A percentile compares a stretch with the other conserved stretches of the same genome.
Conservation (phyloP, 2,888 invertebrate genomes). For the Pyrochroa serraticornis region DNA sequence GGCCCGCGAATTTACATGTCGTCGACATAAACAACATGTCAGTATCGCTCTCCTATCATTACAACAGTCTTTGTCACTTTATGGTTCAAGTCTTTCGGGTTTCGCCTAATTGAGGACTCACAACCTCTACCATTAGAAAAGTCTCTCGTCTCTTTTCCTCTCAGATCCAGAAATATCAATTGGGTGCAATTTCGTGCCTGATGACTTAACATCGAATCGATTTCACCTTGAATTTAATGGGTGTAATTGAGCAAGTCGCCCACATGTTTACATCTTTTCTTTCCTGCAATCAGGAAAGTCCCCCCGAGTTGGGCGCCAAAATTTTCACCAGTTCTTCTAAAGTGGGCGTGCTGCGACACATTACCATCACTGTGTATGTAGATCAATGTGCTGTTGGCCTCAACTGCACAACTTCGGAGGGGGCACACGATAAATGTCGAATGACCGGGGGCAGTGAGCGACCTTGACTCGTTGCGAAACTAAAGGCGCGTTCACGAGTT, state of each 20-base stretch:
- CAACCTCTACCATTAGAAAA: no score
- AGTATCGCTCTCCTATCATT: no score
- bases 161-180: no score
- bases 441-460: conserved; percentile 71
- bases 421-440: conserved; percentile 22
- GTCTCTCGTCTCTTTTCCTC: no score
- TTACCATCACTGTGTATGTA: conserved; percentile 33
- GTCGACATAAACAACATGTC: conserved; percentile 11
- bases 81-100: no score
- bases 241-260: not conserved
- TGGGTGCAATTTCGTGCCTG: no score
- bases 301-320: not conserved
- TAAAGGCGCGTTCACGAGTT: conserved; percentile 19
- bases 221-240: not conserved
- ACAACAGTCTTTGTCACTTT: no score
- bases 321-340: not conserved
- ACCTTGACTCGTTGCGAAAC: conserved; percentile 66
- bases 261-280: not conserved
- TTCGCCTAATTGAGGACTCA: no score
- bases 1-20: conserved; percentile 17
- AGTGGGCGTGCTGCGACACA: conserved; percentile 7
- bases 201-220: not conserved
- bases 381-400: conserved; percentile 39
- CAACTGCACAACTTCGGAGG: conserved; percentile 11
- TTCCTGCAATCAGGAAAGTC: no score